Evolutionary conservation across 2,113 vertebrate species (phyloP).

Genomic region (Prunella fulvescens): DNA sequence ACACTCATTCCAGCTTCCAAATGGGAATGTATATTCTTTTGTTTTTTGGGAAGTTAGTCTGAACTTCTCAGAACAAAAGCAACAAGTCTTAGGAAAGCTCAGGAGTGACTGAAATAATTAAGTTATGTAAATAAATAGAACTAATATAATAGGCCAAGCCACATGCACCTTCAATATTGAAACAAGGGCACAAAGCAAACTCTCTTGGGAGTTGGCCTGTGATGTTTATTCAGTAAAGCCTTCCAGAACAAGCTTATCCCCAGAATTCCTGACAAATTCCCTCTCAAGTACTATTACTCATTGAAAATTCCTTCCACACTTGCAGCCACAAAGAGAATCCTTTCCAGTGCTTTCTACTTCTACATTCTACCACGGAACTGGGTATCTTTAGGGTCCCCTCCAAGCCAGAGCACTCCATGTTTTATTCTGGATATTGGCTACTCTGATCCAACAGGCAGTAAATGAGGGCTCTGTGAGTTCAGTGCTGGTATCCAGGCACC

Average conservation of each 20-base stretch:
- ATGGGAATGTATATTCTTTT: accelerated
- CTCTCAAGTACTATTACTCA: background rate
- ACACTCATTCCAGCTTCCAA: background rate
- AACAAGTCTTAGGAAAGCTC: background rate
- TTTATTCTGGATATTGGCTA: background rate
- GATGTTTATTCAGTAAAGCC: background rate
- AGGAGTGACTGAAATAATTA: background rate
- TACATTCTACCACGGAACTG: accelerated
- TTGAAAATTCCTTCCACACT: slow-evolving; percentile 12
- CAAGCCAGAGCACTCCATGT: background rate
- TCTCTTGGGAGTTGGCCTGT: background rate
- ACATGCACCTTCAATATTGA: background rate
- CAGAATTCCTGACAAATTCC: slow-evolving; percentile 26
- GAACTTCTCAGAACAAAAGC: background rate
- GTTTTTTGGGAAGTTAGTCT: background rate
- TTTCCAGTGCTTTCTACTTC: background rate
- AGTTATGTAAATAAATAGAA: background rate
- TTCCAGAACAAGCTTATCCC: background rate
- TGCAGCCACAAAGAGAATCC: background rate
- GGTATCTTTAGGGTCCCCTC: background rate
- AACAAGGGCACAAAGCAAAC: background rate
- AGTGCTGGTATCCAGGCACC: background rate
- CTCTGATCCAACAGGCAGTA: background rate
- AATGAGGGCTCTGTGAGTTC: background rate
- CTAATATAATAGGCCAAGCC: background rate